Percentiles rank a stretch among this genome's conserved stretches.
These are phyloP conservation scores for Caenorhabditis remanei DNA, from an alignment of 1,140 invertebrate species.

Conservation along the genomic window DNA sequence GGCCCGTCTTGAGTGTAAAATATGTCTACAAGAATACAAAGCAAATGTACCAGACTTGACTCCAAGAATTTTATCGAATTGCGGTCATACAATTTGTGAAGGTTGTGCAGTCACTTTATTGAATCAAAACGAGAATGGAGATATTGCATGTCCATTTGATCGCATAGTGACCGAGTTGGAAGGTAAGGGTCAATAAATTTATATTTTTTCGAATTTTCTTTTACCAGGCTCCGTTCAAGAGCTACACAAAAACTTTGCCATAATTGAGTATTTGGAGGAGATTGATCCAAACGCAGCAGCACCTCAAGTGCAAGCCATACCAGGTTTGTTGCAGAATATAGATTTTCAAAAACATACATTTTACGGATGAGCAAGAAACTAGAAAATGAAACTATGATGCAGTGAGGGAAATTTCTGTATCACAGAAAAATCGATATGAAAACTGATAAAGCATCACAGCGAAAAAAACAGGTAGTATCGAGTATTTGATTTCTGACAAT, in stretches of 20 bases:
- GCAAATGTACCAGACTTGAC: neutral
- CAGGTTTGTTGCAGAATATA: neutral
- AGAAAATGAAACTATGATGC: no score
- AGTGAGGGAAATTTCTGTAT: no score
- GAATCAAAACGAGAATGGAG: neutral
- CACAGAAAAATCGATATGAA: no score
- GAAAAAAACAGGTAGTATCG: no score
- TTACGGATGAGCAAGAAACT: no score
- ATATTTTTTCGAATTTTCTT: neutral
- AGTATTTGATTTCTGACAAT: no score
- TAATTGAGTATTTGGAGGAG: neutral
- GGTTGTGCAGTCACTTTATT: neutral
- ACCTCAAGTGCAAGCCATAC: neutral
- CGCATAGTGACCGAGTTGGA: neutral
- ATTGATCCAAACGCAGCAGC: neutral
- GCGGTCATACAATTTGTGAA: slow-evolving; percentile 21
- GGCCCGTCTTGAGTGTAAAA: slow-evolving; percentile 10
- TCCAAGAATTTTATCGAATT: slow-evolving; percentile 5
- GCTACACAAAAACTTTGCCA: slow-evolving; percentile 8
- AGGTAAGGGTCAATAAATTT: neutral
- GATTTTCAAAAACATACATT: no score
- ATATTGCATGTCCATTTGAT: slow-evolving; percentile 1
- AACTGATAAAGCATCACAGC: no score
- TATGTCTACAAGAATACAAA: neutral
- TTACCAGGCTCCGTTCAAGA: neutral